Percentiles rank a stretch among this genome's conserved stretches.
Conservation (phyloP, 2,113 vertebrate species). For the Tretioscincus oriximinensis region DNA sequence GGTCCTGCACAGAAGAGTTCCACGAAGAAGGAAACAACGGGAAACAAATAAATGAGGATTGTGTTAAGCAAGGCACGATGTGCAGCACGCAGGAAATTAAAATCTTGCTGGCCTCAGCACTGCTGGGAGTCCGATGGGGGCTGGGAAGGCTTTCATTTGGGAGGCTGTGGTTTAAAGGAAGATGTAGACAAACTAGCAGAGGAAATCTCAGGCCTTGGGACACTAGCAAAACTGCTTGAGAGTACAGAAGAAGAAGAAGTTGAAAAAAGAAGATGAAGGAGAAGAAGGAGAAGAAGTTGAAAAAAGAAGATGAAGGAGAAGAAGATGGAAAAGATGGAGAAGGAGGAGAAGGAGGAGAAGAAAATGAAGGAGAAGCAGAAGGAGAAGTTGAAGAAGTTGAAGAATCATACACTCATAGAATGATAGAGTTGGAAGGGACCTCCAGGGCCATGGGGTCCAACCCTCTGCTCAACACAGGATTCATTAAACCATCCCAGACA, state of each 20-base stretch:
- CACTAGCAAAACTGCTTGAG: background rate
- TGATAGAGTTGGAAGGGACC: too few species aligned
- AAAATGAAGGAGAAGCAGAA: too few species aligned
- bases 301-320: background rate
- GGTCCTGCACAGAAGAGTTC: background rate
- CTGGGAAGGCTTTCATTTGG: background rate
- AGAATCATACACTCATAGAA: too few species aligned
- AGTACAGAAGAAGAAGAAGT: background rate
- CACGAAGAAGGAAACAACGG: background rate
- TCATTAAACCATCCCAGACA: too few species aligned
- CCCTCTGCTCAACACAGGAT: too few species aligned
- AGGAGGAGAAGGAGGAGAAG: too few species aligned
- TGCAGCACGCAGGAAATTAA: background rate
- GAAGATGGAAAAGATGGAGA: too few species aligned
- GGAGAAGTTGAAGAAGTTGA: too few species aligned
- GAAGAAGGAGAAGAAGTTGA: too few species aligned
- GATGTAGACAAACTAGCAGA: background rate
- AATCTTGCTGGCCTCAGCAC: background rate
- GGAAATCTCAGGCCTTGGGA: background rate
- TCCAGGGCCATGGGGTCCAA: too few species aligned
- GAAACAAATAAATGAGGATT: background rate
- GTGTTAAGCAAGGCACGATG: background rate
- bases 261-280: background rate
- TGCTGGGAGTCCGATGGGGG: too few species aligned
- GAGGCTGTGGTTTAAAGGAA: background rate